Evolutionary conservation across 2,113 vertebrate genomes (phyloP).

Genomic region (Pontoporia blainvillei): DNA sequence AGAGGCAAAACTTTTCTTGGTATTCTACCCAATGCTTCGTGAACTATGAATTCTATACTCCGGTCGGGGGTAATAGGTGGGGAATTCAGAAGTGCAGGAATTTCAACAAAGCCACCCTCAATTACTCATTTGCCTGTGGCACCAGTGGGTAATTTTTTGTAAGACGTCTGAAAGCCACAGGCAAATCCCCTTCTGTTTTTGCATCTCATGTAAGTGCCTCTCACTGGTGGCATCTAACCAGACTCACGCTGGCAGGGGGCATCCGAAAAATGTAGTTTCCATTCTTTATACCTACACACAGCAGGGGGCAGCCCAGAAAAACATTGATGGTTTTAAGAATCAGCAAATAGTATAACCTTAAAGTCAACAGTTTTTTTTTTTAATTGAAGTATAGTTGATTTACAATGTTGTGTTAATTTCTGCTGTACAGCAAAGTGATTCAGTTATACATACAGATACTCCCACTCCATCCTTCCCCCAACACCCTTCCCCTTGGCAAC

Average conservation of each 20-base stretch:
- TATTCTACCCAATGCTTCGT: not conserved
- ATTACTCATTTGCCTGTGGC: not conserved
- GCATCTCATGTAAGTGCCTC: not conserved
- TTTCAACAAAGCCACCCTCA: not conserved
- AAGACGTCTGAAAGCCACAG: not conserved
- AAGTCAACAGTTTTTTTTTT: not conserved
- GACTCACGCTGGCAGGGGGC: not conserved
- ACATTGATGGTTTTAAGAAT: not conserved
- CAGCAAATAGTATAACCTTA: not conserved
- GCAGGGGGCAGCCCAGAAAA: not conserved
- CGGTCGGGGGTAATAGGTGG: too few species aligned
- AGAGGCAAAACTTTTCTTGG: not conserved
- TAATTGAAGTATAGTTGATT: not conserved
- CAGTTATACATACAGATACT: not conserved
- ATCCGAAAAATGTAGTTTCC: not conserved
- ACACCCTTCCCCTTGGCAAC: not conserved
- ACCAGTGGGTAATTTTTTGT: not conserved
- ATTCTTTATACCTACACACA: not conserved
- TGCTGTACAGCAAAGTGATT: not conserved
- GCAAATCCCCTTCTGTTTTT: not conserved
- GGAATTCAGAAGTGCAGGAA: not conserved
- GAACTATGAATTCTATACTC: not conserved
- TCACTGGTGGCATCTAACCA: not conserved
- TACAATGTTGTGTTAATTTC: not conserved
- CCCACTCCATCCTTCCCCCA: not conserved